Evolutionary conservation across 2,113 vertebrate genomes (phyloP).

Genomic region (Gymnogyps californianus): DNA sequence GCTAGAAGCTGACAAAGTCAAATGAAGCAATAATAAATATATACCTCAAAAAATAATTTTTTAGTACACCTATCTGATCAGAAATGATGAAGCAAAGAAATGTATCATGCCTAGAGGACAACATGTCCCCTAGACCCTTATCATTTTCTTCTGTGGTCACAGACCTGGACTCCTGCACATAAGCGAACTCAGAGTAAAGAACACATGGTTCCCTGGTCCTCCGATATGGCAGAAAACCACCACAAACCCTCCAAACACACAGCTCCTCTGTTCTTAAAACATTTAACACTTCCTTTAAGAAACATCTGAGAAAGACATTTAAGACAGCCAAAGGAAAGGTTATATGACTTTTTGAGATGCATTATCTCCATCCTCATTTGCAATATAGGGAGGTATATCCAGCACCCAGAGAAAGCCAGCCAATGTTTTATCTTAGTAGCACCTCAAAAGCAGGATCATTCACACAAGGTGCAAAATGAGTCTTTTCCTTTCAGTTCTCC

Average conservation of each 20-base stretch:
- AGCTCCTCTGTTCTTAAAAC: neutral
- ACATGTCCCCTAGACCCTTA: accelerated
- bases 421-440: neutral
- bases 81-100: neutral
- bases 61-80: neutral
- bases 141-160: neutral
- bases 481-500: neutral
- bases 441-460: neutral
- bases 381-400: neutral
- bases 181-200: neutral
- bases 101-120: neutral
- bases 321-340: neutral
- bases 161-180: neutral
- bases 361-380: neutral
- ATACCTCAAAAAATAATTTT: neutral
- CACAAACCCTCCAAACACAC: neutral
- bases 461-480: neutral
- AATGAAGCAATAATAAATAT: neutral
- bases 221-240: accelerated
- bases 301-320: accelerated
- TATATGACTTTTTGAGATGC: neutral
- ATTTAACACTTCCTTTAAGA: neutral
- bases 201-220: neutral
- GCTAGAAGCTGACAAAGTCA: neutral
- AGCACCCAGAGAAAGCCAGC: neutral